Evolutionary conservation across 2,113 vertebrate species (phyloP).

Genomic region (Lepidothrix coronata): DNA sequence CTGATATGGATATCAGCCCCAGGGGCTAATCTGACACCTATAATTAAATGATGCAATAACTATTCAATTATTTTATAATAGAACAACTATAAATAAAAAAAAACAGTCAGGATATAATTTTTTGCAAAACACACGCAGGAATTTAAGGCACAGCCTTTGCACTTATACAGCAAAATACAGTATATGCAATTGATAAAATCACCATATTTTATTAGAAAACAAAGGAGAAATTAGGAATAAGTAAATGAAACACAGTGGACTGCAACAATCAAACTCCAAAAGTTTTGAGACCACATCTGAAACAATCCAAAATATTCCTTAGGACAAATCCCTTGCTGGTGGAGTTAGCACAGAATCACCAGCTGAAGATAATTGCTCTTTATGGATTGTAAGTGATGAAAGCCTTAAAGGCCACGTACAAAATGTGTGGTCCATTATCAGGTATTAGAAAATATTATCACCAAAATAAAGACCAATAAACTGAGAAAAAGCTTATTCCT

Average conservation of each 20-base stretch:
- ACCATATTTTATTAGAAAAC: not conserved
- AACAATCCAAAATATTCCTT: not conserved
- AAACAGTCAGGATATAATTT: not conserved
- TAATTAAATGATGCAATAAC: not conserved
- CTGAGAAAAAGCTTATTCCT: not conserved
- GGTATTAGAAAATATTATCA: not conserved
- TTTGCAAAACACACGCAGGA: not conserved
- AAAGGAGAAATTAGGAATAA: not conserved
- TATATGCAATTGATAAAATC: not conserved
- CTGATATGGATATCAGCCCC: not conserved
- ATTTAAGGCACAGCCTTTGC: not conserved
- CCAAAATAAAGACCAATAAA: slow-evolving; percentile 30
- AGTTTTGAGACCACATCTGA: not conserved
- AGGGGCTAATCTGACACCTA: not conserved
- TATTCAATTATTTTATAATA: not conserved
- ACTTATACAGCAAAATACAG: not conserved
- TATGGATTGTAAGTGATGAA: too few species aligned
- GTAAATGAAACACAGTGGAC: not conserved
- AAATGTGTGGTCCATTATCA: slow-evolving; percentile 13
- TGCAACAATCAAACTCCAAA: not conserved
- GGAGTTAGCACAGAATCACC: not conserved
- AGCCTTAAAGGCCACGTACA: not conserved
- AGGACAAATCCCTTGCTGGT: not conserved
- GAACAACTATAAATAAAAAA: not conserved
- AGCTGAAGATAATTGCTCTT: not conserved